Evolutionary conservation across 2,113 vertebrate genomes (phyloP).

Genomic region (Vidua macroura): DNA sequence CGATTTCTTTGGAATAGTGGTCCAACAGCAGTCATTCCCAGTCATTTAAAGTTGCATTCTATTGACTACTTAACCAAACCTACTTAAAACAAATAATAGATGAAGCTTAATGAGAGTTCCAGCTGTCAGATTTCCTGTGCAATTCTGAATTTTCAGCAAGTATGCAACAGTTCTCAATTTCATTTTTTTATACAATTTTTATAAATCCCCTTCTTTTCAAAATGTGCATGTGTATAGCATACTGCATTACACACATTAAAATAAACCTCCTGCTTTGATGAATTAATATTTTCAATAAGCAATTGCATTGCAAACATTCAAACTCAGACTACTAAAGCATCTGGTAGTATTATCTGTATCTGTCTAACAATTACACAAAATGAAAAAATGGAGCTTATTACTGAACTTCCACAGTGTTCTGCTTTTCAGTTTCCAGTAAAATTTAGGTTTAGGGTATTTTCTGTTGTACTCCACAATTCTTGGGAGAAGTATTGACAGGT

Average conservation of each 20-base stretch:
- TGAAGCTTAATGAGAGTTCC: neutral
- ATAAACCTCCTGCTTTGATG: neutral
- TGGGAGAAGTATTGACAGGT: neutral
- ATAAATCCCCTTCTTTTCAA: neutral
- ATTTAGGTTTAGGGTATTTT: neutral
- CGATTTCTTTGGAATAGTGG: neutral
- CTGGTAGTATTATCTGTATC: neutral
- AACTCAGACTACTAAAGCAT: neutral
- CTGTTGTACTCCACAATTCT: neutral
- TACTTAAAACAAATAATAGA: neutral
- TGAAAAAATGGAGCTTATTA: neutral
- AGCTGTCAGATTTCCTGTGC: neutral
- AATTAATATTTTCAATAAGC: neutral
- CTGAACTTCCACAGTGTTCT: neutral
- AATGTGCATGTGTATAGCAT: neutral
- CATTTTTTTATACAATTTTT: neutral
- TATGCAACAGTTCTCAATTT: neutral
- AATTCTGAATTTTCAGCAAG: neutral
- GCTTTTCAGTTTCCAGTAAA: neutral
- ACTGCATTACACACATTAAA: neutral
- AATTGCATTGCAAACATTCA: neutral
- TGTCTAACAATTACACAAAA: neutral
- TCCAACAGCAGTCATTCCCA: neutral
- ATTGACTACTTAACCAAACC: neutral
- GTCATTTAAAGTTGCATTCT: neutral